phyloP scores from a whole-genome alignment of 2,888 invertebrate genomes.

The Macroteleia sp. region DNA sequence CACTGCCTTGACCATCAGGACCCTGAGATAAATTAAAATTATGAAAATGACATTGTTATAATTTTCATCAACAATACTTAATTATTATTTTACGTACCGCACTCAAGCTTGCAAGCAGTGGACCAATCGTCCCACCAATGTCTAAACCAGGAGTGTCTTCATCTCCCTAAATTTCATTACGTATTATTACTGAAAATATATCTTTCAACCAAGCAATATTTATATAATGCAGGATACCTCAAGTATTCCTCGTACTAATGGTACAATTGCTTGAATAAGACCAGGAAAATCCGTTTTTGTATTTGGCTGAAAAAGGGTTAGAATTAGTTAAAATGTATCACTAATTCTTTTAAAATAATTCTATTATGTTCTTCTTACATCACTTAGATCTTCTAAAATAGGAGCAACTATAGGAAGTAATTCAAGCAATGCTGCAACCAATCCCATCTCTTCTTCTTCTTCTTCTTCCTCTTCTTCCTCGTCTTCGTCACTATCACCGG shows the following conservation, averaged over 20 bases:
- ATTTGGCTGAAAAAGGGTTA: slow-evolving; percentile 71
- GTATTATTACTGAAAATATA: too few relatives aligned
- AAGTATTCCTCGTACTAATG: slow-evolving; percentile 77
- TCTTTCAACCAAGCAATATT: too few relatives aligned
- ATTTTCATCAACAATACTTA: too few relatives aligned
- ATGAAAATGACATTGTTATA: not conserved
- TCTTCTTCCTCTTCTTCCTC: slow-evolving; percentile 33
- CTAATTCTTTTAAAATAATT: too few relatives aligned
- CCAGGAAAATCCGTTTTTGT: slow-evolving; percentile 77
- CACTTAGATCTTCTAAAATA: slow-evolving; percentile 80
- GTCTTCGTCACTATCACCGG: slow-evolving; percentile 11
- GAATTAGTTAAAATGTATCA: too few relatives aligned
- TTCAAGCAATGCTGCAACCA: slow-evolving; percentile 75
- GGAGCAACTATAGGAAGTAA: slow-evolving; percentile 78
- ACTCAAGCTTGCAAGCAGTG: slow-evolving; percentile 68
- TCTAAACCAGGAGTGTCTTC: slow-evolving; percentile 68
- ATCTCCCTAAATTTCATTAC: too few relatives aligned
- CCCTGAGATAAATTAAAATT: slow-evolving; percentile 69
- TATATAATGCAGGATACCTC: slow-evolving; percentile 70
- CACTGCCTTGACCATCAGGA: slow-evolving; percentile 75
- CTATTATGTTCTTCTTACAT: slow-evolving; percentile 70
- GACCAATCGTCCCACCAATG: slow-evolving; percentile 69
- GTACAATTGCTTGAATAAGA: slow-evolving; percentile 74
- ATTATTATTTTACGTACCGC: slow-evolving; percentile 46
- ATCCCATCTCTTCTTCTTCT: slow-evolving; percentile 72